Conservation (phyloP, 2,113 vertebrate genomes). For the Atractosteus spatula region DNA sequence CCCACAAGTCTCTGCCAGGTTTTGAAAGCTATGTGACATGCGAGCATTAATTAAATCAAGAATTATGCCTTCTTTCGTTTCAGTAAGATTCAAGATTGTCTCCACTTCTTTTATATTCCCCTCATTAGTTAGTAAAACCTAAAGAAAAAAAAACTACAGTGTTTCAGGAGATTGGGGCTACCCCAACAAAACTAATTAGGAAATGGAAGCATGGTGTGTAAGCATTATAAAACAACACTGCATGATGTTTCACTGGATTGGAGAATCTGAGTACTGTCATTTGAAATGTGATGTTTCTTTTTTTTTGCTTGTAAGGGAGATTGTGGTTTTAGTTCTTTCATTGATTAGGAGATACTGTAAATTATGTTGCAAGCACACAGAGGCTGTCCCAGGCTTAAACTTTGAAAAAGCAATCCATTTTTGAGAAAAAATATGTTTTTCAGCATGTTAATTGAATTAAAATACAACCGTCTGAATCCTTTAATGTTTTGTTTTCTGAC, state of each 20-base stretch:
- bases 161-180: background rate
- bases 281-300: too few species aligned
- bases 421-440: too few species aligned
- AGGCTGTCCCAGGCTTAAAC: too few species aligned
- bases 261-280: too few species aligned
- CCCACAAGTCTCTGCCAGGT: conserved; percentile 27
- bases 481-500: too few species aligned
- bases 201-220: background rate
- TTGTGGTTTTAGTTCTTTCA: too few species aligned
- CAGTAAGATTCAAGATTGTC: conserved; percentile 26
- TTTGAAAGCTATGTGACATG: conserved; percentile 27
- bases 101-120: background rate
- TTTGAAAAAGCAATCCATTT: too few species aligned
- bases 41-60: conserved; percentile 28
- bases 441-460: too few species aligned
- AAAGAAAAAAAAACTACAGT: background rate
- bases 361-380: too few species aligned
- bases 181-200: background rate
- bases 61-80: conserved; percentile 6
- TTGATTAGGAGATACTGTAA: too few species aligned
- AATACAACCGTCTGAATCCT: too few species aligned
- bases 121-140: background rate
- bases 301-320: too few species aligned
- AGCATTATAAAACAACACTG: background rate
- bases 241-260: background rate